Conservation (phyloP, 2,888 invertebrate species). For the Heliconius cydno region DNA sequence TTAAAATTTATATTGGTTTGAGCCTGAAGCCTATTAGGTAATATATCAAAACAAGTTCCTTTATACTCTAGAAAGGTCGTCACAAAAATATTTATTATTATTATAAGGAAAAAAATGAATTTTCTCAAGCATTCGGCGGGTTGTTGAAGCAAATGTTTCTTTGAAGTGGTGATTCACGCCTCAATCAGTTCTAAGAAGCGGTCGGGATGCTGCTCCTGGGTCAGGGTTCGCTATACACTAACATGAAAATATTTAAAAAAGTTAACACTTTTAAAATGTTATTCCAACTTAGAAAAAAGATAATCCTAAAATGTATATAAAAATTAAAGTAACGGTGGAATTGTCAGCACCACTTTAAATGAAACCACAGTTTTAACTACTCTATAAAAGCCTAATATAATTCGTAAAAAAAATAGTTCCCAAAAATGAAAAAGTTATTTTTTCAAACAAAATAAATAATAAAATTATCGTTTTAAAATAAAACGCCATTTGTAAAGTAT, state of each 20-base stretch:
- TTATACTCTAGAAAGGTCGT: background rate
- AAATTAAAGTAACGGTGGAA: no score
- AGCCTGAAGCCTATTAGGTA: background rate
- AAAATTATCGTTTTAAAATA: no score
- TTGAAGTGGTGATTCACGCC: conserved; percentile 33
- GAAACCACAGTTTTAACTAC: no score
- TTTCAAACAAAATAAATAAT: no score
- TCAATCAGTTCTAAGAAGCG: conserved; percentile 31
- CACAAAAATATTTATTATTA: background rate
- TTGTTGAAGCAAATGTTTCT: conserved; percentile 32
- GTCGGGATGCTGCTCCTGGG: conserved; percentile 27
- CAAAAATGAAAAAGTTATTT: no score
- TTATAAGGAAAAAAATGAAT: conserved; percentile 16
- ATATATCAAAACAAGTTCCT: background rate
- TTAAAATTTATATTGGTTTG: background rate
- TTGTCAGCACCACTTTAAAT: no score
- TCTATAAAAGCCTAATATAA: no score
- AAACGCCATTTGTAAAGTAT: no score
- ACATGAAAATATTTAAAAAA: background rate
- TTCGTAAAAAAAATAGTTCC: no score
- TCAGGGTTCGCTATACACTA: conserved; percentile 8
- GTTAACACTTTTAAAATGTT: background rate
- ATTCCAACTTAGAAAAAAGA: background rate
- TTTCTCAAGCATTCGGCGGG: conserved; percentile 15
- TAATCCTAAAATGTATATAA: background rate